Evolutionary conservation across 1,140 invertebrate species (phyloP), one percentile per base, ranked within the genome.

Genomic region (Microplitis demolitor): DNA sequence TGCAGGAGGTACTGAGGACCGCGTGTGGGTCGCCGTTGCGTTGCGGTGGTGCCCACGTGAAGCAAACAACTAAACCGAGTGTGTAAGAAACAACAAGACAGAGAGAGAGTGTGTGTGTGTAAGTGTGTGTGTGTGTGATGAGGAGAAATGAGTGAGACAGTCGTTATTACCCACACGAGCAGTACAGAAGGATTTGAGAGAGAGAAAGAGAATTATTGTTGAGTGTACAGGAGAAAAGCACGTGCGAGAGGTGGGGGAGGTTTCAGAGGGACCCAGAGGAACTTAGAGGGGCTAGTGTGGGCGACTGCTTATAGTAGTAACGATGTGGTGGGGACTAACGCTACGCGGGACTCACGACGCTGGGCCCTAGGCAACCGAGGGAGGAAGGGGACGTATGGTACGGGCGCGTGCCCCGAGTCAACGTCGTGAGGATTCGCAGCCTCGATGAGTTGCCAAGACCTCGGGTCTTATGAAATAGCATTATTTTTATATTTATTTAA

Each of bases 321-420:
- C 54, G 53, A n/a, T 8, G 56, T 35, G 67, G 58, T 56, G 67
- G 68, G 45, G 37, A 9, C 4, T 35, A 62, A 58, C 39, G 54
- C 35, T 24, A 39, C 37, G 50, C 9, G 8, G 5, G 31, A 13
- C 34, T 62, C 33, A 62, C 8, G 13, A 35, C 60, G 33, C 8
- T 31, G 31, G 35, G 60, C 33, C 62, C 62, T 64, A 64, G 62
- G 33, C 24, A 8, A 37, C 16, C 62, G 8, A 61, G 50, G 37
- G 53, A 24, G 16, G 8, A 66, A 63, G 31, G 63, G 60, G 24
- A 64, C 37, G n/a, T 54, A 37, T 39, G 11, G 66, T 37, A 31
- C 45, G 53, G 83, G 83, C 83, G 82, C 81, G 85, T 85, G 83
- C 81, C 84, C 72, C 78, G 73, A 85, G 83, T 82, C 80, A 82